Evolutionary conservation across 1,140 invertebrate genomes (phyloP).

Genomic region (Maniola jurtina): DNA sequence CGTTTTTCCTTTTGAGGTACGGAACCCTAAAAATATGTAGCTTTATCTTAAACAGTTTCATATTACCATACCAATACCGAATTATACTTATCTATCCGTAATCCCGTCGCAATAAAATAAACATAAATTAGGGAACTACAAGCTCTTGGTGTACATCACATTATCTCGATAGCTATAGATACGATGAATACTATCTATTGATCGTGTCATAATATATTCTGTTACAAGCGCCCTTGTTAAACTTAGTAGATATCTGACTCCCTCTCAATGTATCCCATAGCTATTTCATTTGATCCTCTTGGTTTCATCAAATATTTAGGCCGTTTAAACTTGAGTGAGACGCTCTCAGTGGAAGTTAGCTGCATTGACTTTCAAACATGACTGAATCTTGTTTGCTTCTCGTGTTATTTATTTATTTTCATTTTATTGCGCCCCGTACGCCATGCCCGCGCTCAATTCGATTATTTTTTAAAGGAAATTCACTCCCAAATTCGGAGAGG

Average conservation of each 20-base stretch:
- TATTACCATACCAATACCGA: no score
- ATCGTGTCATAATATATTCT: constrained; percentile 69
- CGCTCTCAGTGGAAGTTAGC: constrained; percentile 41
- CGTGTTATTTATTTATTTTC: constrained; percentile 43
- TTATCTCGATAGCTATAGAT: constrained; percentile 27
- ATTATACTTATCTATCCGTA: no score
- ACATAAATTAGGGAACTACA: constrained; percentile 25
- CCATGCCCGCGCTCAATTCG: constrained; percentile 16
- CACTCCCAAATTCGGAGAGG: constrained; percentile 25
- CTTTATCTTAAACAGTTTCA: no score
- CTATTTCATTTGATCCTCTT: constrained; percentile 75
- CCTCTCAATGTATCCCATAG: constrained; percentile 62
- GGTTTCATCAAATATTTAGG: constrained; percentile 75
- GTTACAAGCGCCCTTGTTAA: constrained; percentile 69
- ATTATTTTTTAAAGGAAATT: constrained; percentile 24
- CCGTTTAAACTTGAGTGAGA: constrained; percentile 69
- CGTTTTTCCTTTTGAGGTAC: no score
- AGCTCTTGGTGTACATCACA: constrained; percentile 10
- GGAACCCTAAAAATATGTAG: no score
- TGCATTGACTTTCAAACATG: constrained; percentile 61
- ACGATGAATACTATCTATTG: constrained; percentile 55
- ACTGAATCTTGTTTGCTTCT: constrained; percentile 36
- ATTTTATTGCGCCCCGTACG: constrained; percentile 28
- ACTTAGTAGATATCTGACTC: constrained; percentile 58
- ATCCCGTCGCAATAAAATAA: background rate